Evolutionary conservation across 2,113 vertebrate genomes (phyloP), one percentile per base, ranked within the genome.

Genomic region (Tragelaphus buxtoni): DNA sequence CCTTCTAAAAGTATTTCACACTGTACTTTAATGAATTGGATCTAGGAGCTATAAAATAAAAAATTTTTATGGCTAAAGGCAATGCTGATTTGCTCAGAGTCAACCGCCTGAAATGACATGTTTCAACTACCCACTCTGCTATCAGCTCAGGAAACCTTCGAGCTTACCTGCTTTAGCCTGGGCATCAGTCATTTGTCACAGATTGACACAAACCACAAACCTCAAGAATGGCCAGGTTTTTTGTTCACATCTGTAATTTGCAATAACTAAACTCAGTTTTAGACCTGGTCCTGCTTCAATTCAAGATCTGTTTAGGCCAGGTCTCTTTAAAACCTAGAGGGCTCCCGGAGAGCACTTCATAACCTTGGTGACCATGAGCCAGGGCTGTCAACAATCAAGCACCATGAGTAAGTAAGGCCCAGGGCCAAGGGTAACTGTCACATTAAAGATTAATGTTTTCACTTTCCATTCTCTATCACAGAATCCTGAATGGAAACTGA

Each of bases 1-100:
- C 24, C 49, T 18, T 9, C 1, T n/a, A 53, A 82, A 97, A 95
- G 97, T 86, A 96, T 96, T 97, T 92, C 90, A 81, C 86, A n/a
- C 24, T 3, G 17, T 55, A 88, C 90, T 80, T 95, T 94, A 94
- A 61, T 61, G 45, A 98, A 51, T 32, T 2, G 1, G 55, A 47
- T 79, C 60, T 91, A 10, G 12, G 47, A 35, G n/a, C 18, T 0
- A 5, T 74, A 93, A 93, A 49, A 90, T 83, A 51, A 96, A 91
- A 88, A 76, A 79, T 96, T 90, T 92, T 90, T 86, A 72, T 45
- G 51, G 32, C 17, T 95, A 95, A 94, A 92, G 61, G 47, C n/a
- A 82, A 61, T 55, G 88, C 96, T 96, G 51, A 86, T 82, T 81
- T 96, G 90, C 69, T 63, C 77, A 63, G 28, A 91, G 45, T 61